phyloP scores from a whole-genome alignment of 1,140 invertebrate species.

The Spodoptera litura region DNA sequence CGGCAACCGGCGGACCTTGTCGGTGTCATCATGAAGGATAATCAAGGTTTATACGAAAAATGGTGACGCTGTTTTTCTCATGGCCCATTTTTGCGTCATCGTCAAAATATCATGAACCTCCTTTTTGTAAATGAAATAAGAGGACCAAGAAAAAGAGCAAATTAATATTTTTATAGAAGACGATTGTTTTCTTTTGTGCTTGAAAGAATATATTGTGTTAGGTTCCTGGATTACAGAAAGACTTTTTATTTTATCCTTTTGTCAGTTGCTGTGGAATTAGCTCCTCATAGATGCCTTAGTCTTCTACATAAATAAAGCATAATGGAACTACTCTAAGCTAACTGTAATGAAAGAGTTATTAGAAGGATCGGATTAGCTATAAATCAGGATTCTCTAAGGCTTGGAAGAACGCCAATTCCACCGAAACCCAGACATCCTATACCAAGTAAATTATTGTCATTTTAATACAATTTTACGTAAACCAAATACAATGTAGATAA shows the following conservation, averaged over 20 bases:
- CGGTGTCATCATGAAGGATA: conserved; percentile 52
- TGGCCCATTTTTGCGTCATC: conserved; percentile 1
- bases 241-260: no score
- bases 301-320: not conserved
- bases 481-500: no score
- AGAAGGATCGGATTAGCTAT: conserved; percentile 8
- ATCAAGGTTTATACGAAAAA: conserved; percentile 29
- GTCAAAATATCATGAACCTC: not conserved
- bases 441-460: conserved; percentile 1
- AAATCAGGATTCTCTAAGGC: conserved; percentile 34
- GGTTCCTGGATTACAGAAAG: no score
- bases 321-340: conserved; percentile 1
- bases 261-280: no score
- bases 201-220: no score
- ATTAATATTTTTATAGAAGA: not conserved
- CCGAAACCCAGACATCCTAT: conserved; percentile 21
- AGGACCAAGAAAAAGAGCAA: not conserved
- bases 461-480: no score
- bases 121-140: not conserved
- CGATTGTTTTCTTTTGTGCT: no score
- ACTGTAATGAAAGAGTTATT: not conserved
- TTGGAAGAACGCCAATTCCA: conserved; percentile 45
- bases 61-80: conserved; percentile 23
- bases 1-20: conserved; percentile 49
- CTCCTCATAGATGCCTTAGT: no score